A percentile compares a stretch with the other conserved stretches of the same genome.
Evolutionary conservation across 2,888 invertebrate genomes (phyloP).

Genomic region (Blastobasis adustella): DNA sequence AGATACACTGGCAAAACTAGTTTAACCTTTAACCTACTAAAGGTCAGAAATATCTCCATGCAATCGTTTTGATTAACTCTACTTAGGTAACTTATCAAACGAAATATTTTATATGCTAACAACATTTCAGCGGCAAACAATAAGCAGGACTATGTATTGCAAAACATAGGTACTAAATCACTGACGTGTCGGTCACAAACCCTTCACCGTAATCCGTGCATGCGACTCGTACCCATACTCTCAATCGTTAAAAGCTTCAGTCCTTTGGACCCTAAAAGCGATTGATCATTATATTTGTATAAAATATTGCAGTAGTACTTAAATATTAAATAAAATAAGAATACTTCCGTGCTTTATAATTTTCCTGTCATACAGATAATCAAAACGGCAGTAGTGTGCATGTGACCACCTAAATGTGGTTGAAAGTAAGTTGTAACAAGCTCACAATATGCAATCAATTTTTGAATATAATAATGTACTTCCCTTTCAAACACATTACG

Average conservation of each 20-base stretch:
- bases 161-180: constrained; percentile 33
- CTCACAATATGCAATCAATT: too few species aligned
- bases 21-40: constrained; percentile 27
- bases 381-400: too few species aligned
- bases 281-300: constrained; percentile 25
- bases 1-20: background rate
- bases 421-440: too few species aligned
- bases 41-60: constrained; percentile 42
- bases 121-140: constrained; percentile 60
- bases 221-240: constrained; percentile 49
- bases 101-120: constrained; percentile 46
- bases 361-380: too few species aligned
- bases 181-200: constrained; percentile 44
- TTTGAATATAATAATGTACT: too few species aligned
- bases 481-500: background rate
- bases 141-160: constrained; percentile 56
- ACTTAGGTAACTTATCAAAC: constrained; percentile 43
- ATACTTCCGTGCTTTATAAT: too few species aligned
- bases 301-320: constrained; percentile 16
- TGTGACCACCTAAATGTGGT: too few species aligned
- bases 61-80: constrained; percentile 42
- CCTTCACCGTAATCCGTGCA: constrained; percentile 63
- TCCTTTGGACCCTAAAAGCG: constrained; percentile 30
- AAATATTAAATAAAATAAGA: constrained; percentile 23
- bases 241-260: constrained; percentile 27